Evolutionary conservation across 2,888 invertebrate species (phyloP).

Genomic region (Limnephilus lunatus): DNA sequence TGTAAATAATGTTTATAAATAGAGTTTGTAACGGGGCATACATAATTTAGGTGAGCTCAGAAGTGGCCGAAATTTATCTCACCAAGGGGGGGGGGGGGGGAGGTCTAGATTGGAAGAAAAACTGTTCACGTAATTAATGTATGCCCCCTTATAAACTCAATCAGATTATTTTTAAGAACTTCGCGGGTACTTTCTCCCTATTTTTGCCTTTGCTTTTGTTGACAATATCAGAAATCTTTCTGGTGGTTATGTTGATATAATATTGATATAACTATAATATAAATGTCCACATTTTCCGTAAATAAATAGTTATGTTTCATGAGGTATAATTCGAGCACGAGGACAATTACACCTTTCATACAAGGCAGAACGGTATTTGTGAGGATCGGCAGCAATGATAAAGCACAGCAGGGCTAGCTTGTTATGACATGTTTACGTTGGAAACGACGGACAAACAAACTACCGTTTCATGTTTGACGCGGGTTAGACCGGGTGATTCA

Average conservation of each 20-base stretch:
- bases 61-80: too few species aligned
- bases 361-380: neutral
- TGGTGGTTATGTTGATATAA: neutral
- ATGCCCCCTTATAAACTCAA: too few species aligned
- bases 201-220: too few species aligned
- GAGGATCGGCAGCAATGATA: neutral
- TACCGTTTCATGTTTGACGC: slow-evolving; percentile 2
- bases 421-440: neutral
- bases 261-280: neutral
- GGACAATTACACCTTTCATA: neutral
- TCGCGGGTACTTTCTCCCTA: neutral
- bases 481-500: neutral
- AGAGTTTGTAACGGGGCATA: too few species aligned
- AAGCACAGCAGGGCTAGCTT: neutral
- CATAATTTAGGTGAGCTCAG: too few species aligned
- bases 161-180: neutral
- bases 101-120: too few species aligned
- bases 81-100: too few species aligned
- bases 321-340: neutral
- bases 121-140: too few species aligned
- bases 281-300: neutral
- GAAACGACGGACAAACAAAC: neutral
- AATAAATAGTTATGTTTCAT: neutral
- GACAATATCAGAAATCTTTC: neutral
- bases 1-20: too few species aligned